Percentiles rank a stretch among this genome's conserved stretches.
phyloP scores from a whole-genome alignment of 2,797 vertebrate species.

The Okamejei kenojei region DNA sequence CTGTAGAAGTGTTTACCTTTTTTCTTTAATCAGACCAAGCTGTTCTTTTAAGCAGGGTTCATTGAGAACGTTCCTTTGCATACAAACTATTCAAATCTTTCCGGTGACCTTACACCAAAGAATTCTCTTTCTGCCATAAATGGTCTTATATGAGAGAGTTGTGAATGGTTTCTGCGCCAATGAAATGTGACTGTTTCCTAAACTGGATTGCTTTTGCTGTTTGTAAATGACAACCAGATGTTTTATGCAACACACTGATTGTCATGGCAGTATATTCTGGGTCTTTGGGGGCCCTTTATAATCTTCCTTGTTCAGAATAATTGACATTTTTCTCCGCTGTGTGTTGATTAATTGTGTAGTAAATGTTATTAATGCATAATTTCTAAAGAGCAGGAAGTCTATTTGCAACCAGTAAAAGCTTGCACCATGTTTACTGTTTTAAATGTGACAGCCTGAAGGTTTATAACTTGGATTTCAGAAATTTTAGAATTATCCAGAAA shows the following conservation, averaged over 20 bases:
- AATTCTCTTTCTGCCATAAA: constrained; percentile 33
- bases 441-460: neutral
- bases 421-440: neutral
- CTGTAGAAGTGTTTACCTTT: constrained; percentile 57
- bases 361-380: constrained; percentile 25
- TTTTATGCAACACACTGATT: constrained; percentile 45
- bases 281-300: constrained; percentile 13
- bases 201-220: constrained; percentile 55
- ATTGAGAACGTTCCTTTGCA: constrained; percentile 57
- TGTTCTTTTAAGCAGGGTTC: constrained; percentile 44
- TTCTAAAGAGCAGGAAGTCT: constrained; percentile 13
- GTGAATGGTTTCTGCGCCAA: constrained; percentile 56
- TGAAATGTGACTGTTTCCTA: constrained; percentile 63
- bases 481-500: neutral
- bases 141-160: constrained; percentile 55
- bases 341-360: constrained; percentile 22
- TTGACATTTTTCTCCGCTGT: constrained; percentile 13
- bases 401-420: neutral
- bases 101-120: constrained; percentile 52
- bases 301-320: constrained; percentile 5
- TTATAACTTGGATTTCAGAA: neutral
- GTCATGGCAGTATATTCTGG: constrained; percentile 8
- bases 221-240: constrained; percentile 74
- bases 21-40: constrained; percentile 45
- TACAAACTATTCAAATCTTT: constrained; percentile 54